Evolutionary conservation across 2,797 vertebrate species (phyloP), one percentile per base, ranked within the genome.

Genomic region (Thamnophis elegans): DNA sequence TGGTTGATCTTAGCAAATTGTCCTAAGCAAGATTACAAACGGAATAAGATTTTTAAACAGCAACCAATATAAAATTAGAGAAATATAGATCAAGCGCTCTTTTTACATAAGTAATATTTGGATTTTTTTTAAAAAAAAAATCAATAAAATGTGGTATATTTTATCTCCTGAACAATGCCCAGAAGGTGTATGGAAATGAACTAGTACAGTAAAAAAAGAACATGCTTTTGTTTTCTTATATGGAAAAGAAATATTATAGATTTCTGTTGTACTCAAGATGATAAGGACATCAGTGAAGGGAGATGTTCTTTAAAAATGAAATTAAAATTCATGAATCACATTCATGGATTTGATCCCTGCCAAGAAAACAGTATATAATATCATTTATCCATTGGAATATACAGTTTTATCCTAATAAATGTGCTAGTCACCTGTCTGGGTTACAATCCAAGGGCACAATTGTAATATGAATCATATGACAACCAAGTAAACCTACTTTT

Each of bases 1-100:
- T 54, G 60, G 0, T 5, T 2, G 86, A 20, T 8, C 5, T 87
- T 53, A 73, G 58, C 42, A 88, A 86, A 58, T 55, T 1, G 26
- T 25, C 87, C 51, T 28, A 65, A 82, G 22, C 13, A 22, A 87
- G 5, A 25, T 28, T 65, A 90, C 73, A 94, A 93, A 93, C 92
- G 90, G 88, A 59, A 28, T 8, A 55, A 28, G 2, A 0, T 87
- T 28, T 85, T 87, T 92, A 91, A 92, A 89, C 25, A 0, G 22
- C 93, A 92, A 89, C 51, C 90, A 91, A 28, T 85, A 22, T 36
- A 78, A 5, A 26, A 6, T 85, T 92, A 89, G 2, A 89, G 95
- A 93, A 88, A 91, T 62, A 26, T 0, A 22, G 94, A 28, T 16
- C 89, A 88, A 9, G 85, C 1, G 53, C 93, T 93, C 0, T 42